Evolutionary conservation across 1,140 invertebrate species (phyloP), one percentile per base, ranked within the genome.

Genomic region (Tetranychus urticae): DNA sequence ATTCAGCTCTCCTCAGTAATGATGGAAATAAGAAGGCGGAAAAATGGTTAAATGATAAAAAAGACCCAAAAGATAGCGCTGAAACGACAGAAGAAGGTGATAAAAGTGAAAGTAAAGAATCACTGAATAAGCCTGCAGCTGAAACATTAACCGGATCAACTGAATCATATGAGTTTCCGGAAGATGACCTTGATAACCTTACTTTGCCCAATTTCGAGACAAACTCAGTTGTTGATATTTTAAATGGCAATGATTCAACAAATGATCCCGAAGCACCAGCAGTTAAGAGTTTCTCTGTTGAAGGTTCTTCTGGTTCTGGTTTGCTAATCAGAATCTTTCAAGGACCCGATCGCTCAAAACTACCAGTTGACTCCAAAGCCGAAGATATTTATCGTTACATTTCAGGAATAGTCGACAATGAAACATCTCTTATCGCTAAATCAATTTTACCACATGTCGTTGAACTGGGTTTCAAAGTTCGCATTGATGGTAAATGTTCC

Each of bases 331-430:
- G 58, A 39, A 33, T 62, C 3, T 59, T 62, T 31, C 56, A 59
- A 46, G 61, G 61, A 35, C 61, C 61, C 13, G 58, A 58, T n/a
- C 8, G 34, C 7, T 5, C 60, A 3, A 57, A 62, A 47, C 37
- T 62, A 13, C 59, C 59, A 4, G 35, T 13, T 31, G 37, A 59
- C 8, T 62, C 61, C 3, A 33, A 7, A 35, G 13, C 61, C 2
- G 61, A 62, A 56, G 57, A 62, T 31, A 56, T 62, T 6, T 62
- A 62, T 48, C n/a, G 33, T 12, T 56, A 54, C 56, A 10, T 62
- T 4, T 23, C 35, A 14, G 3, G 33, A 2, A 50, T 62, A 13
- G 42, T 59, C 31, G 13, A 45, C 7, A 36, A 59, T 46, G 61
- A 62, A 12, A 35, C 35, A 7, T 33, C 2, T 10, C 47, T 59